Conservation (phyloP, 2,797 vertebrate genomes). For the Eulemur coronatus region DNA sequence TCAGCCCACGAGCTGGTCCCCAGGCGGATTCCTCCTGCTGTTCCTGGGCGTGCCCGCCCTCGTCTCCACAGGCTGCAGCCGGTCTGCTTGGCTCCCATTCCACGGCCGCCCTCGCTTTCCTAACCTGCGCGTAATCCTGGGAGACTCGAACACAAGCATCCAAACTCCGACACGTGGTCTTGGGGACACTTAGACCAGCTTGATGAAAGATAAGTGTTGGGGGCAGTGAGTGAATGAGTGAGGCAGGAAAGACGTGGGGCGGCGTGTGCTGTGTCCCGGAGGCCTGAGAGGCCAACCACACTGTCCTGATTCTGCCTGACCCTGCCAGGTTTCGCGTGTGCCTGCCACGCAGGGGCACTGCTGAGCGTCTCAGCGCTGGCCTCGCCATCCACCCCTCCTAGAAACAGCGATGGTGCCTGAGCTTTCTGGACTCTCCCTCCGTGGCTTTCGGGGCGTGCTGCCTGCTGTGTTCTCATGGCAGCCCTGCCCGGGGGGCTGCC, state of each 20-base stretch:
- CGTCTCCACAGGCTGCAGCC: not conserved
- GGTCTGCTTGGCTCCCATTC: not conserved
- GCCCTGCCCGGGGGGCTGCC: not conserved
- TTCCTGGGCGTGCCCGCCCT: not conserved
- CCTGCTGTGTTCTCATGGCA: too few relatives aligned
- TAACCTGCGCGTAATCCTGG: rapidly evolving
- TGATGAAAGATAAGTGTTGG: not conserved
- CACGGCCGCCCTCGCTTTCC: not conserved
- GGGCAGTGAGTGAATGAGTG: not conserved
- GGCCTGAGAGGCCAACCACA: not conserved
- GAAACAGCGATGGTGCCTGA: too few relatives aligned
- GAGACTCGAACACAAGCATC: not conserved
- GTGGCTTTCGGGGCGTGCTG: not conserved
- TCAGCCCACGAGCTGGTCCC: rapidly evolving
- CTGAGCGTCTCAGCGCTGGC: too few relatives aligned
- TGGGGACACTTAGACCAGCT: not conserved
- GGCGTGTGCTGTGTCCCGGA: not conserved
- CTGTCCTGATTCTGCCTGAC: not conserved
- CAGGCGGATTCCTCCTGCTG: rapidly evolving
- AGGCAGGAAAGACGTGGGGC: not conserved
- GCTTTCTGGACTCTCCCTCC: not conserved
- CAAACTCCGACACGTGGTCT: rapidly evolving
- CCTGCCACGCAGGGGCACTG: rapidly evolving
- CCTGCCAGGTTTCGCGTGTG: rapidly evolving
- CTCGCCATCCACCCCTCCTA: not conserved